Evolutionary conservation across 64 coral and sea anemone species (phyloP).

Genomic region (Acropora tenuis): DNA sequence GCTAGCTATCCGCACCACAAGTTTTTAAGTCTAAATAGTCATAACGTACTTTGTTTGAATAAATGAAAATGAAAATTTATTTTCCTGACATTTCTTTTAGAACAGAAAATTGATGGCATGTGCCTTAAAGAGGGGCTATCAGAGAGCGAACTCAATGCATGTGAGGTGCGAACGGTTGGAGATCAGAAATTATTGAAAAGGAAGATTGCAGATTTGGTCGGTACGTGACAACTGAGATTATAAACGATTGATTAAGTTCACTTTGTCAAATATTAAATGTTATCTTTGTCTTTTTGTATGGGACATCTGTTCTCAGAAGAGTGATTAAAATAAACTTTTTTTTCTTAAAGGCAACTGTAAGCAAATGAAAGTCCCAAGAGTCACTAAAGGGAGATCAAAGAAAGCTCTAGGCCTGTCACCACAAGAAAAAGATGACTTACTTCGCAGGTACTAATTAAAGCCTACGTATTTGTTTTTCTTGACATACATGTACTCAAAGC

Average conservation of each 20-base stretch:
- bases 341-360: constrained; percentile 11
- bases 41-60: background rate
- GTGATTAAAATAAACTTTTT: background rate
- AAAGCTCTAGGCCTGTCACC: constrained; percentile 16
- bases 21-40: background rate
- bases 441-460: constrained; percentile 8
- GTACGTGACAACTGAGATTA: background rate
- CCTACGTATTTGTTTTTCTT: constrained; percentile 19
- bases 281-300: constrained; percentile 10
- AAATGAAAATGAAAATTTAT: constrained; percentile 40
- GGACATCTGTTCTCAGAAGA: background rate
- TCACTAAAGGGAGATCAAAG: constrained; percentile 11
- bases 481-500: background rate
- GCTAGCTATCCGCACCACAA: background rate
- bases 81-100: constrained; percentile 23
- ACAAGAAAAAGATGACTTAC: constrained; percentile 19
- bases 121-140: constrained; percentile 37
- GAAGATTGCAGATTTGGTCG: constrained; percentile 19
- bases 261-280: constrained; percentile 28
- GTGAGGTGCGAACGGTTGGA: constrained; percentile 17
- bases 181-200: constrained; percentile 1
- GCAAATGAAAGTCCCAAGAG: constrained; percentile 17
- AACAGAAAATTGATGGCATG: constrained; percentile 52
- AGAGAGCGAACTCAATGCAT: constrained; percentile 1
- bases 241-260: constrained; percentile 1